These are phyloP conservation scores for Datnioides undecimradiatus DNA, from an alignment of 2,113 vertebrate species.

Conservation along the genomic window DNA sequence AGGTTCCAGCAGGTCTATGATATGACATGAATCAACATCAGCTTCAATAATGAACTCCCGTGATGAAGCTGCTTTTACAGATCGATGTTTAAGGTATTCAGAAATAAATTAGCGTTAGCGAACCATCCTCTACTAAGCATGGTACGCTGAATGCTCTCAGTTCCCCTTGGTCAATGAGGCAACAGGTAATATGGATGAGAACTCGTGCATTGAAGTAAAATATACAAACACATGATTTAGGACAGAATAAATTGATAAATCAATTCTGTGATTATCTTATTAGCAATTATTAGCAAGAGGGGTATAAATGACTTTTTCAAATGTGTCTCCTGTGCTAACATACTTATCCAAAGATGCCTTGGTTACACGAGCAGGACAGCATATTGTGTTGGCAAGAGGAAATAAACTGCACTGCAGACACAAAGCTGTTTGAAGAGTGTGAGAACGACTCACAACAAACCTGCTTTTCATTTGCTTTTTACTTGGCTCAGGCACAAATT, in stretches of 20 bases:
- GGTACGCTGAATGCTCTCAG: not conserved
- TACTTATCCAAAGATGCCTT: not conserved
- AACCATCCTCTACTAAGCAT: not conserved
- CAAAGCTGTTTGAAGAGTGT: too few relatives aligned
- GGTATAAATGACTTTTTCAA: not conserved
- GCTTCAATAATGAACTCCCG: too few relatives aligned
- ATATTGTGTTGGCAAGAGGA: not conserved
- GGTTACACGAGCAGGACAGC: not conserved
- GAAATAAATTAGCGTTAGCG: too few relatives aligned
- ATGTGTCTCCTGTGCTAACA: not conserved
- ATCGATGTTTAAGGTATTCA: too few relatives aligned
- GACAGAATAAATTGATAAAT: not conserved
- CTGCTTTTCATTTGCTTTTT: slow-evolving; percentile 11
- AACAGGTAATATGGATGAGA: not conserved
- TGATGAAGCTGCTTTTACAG: not conserved
- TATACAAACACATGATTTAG: not conserved
- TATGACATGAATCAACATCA: too few relatives aligned
- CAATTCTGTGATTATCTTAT: not conserved
- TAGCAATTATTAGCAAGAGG: too few relatives aligned
- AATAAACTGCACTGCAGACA: not conserved
- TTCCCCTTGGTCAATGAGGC: not conserved
- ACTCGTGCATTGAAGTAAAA: not conserved
- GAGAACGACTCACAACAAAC: not conserved
- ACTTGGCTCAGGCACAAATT: not conserved
- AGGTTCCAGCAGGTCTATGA: not conserved